These are phyloP conservation scores for Parauchenoglanis punctatus DNA, from an alignment of 2,797 vertebrate species.

Conservation along the genomic window DNA sequence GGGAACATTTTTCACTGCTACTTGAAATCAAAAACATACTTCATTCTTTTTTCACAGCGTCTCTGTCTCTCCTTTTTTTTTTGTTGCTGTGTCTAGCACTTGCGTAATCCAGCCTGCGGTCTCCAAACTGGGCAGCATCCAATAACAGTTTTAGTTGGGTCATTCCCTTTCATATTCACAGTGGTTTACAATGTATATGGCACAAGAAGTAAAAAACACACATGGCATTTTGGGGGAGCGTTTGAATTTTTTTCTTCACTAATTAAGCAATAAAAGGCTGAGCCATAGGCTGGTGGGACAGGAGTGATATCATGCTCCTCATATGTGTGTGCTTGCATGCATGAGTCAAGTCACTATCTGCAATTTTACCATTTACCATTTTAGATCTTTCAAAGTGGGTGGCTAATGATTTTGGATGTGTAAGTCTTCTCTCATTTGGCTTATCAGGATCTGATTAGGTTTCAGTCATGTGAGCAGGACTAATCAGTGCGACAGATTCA, in stretches of 20 bases:
- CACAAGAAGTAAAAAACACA: conserved; percentile 43
- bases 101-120: conserved; percentile 47
- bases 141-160: conserved; percentile 34
- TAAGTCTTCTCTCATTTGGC: conserved; percentile 70
- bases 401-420: conserved; percentile 29
- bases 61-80: background rate
- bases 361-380: background rate
- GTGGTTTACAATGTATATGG: conserved; percentile 58
- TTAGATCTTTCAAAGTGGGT: conserved; percentile 34
- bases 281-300: conserved; percentile 38
- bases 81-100: conserved; percentile 37
- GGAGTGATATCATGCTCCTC: conserved; percentile 59
- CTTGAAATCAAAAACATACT: conserved; percentile 41
- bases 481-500: conserved; percentile 74
- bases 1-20: conserved; percentile 21
- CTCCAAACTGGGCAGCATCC: conserved; percentile 39
- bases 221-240: conserved; percentile 56
- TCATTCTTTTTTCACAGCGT: background rate
- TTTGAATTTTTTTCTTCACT: conserved; percentile 54
- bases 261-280: conserved; percentile 62
- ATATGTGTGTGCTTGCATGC: background rate
- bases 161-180: conserved; percentile 28
- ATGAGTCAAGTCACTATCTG: conserved; percentile 23
- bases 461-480: conserved; percentile 69
- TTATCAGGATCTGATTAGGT: conserved; percentile 59